phyloP scores from a whole-genome alignment of 2,888 invertebrate genomes.

The Athrips mouffetella region DNA sequence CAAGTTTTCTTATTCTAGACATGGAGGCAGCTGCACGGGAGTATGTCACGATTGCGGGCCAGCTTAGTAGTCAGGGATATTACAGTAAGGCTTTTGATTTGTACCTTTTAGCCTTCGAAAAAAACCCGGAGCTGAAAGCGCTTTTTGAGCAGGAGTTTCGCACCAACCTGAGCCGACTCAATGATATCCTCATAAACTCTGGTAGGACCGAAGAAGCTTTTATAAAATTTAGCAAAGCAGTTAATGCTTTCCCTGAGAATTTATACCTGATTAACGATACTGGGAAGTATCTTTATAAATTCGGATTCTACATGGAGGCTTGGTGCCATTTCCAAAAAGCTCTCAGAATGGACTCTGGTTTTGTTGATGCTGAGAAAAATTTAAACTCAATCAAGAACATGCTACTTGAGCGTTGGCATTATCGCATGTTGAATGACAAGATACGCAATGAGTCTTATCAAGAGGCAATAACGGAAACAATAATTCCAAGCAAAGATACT shows the following conservation, averaged over 20 bases:
- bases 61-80: constrained; percentile 35
- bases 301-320: constrained; percentile 76
- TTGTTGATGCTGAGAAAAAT: constrained; percentile 81
- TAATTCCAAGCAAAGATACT: constrained; percentile 61
- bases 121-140: constrained; percentile 34
- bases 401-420: constrained; percentile 88
- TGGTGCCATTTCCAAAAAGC: constrained; percentile 77
- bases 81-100: constrained; percentile 52
- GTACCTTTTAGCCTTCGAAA: constrained; percentile 49
- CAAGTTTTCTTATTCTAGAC: neutral
- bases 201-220: constrained; percentile 53
- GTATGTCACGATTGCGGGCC: constrained; percentile 43
- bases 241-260: constrained; percentile 46
- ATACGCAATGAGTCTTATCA: constrained; percentile 82
- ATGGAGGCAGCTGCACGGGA: constrained; percentile 38
- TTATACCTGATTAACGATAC: constrained; percentile 53
- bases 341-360: constrained; percentile 64
- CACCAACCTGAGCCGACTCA: constrained; percentile 37
- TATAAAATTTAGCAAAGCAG: constrained; percentile 45
- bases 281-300: constrained; percentile 68
- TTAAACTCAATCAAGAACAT: constrained; percentile 83
- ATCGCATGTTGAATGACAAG: constrained; percentile 88
- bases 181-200: constrained; percentile 35
- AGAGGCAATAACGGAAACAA: constrained; percentile 78
- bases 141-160: constrained; percentile 49